Evolutionary conservation across 2,888 invertebrate genomes (phyloP).

Genomic region (Heliconius ethilla): DNA sequence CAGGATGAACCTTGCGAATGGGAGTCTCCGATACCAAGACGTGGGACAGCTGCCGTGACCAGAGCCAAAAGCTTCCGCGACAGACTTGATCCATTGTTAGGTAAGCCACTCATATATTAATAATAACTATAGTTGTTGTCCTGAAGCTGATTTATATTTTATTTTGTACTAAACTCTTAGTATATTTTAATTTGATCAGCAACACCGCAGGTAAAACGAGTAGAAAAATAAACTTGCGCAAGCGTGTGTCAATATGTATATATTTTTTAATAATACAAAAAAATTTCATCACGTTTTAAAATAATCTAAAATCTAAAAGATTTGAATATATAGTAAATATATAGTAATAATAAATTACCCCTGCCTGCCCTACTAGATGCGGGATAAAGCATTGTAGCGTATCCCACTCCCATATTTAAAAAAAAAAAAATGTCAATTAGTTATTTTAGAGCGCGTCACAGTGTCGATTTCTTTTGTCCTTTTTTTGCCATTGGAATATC

Average conservation of each 20-base stretch:
- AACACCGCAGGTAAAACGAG: no score
- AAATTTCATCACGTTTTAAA: no score
- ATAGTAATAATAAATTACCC: not conserved
- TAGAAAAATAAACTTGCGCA: no score
- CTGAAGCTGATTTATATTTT: not conserved
- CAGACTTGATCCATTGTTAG: constrained; percentile 87
- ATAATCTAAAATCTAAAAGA: not conserved
- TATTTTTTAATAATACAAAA: no score
- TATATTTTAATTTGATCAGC: not conserved
- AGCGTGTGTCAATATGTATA: no score
- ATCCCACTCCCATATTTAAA: no score
- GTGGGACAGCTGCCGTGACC: constrained; percentile 69
- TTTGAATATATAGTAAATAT: not conserved
- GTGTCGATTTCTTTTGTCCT: no score
- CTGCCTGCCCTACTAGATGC: no score
- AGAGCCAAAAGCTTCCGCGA: constrained; percentile 90
- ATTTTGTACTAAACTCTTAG: not conserved
- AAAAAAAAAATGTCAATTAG: no score
- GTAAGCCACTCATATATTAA: constrained; percentile 75
- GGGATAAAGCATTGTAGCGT: no score
- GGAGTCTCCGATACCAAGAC: constrained; percentile 72
- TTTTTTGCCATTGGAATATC: no score
- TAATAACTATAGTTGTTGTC: not conserved
- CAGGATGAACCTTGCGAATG: constrained; percentile 75
- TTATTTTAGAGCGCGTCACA: no score